A percentile compares a stretch with the other conserved stretches of the same genome.
Conservation (phyloP, 2,113 vertebrate species). For the Choloepus hoffmanni region DNA sequence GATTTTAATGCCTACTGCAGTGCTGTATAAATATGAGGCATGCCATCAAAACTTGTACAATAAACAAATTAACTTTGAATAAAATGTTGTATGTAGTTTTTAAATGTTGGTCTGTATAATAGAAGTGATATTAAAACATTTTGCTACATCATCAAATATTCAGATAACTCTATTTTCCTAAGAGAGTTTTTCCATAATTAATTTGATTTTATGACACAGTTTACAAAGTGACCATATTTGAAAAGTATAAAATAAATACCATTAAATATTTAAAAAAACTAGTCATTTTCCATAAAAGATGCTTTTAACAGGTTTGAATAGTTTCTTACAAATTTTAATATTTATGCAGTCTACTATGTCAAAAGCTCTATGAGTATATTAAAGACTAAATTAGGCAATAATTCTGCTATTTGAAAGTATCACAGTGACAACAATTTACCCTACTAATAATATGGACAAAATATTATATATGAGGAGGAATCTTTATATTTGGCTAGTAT, state of each 20-base stretch:
- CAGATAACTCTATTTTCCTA: not conserved
- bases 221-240: not conserved
- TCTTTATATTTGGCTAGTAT: not conserved
- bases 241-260: slow-evolving; percentile 39
- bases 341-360: slow-evolving; percentile 59
- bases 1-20: not conserved
- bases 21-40: not conserved
- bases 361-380: slow-evolving; percentile 20
- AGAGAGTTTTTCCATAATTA: not conserved
- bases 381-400: not conserved
- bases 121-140: slow-evolving; percentile 7
- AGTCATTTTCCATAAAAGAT: slow-evolving; percentile 30
- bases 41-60: not conserved
- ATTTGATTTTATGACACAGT: slow-evolving; percentile 9
- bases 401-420: slow-evolving; percentile 26
- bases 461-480: not conserved
- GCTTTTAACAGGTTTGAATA: slow-evolving; percentile 42
- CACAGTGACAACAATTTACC: not conserved
- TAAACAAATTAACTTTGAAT: slow-evolving; percentile 13
- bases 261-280: slow-evolving; percentile 30
- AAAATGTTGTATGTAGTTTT: slow-evolving; percentile 1
- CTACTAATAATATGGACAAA: not conserved
- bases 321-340: slow-evolving; percentile 48
- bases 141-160: not conserved
- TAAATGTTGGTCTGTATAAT: not conserved